Conservation (phyloP, 2,888 invertebrate genomes). For the Trichacis sp. region DNA sequence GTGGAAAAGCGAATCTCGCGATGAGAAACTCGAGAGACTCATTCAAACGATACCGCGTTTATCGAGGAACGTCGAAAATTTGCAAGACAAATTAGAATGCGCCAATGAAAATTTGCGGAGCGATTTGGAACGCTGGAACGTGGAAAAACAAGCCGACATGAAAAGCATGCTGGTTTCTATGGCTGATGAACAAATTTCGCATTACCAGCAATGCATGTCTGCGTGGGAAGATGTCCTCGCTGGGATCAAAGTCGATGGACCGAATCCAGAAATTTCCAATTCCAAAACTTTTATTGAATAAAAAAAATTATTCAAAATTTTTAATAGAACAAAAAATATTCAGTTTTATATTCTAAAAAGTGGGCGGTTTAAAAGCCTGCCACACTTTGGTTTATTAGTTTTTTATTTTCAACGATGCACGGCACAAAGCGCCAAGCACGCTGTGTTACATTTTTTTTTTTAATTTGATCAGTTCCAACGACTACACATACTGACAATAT, state of each 20-base stretch:
- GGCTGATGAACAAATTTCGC: slow-evolving; percentile 76
- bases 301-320: no score
- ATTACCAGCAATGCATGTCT: slow-evolving; percentile 74
- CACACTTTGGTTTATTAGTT: slow-evolving; percentile 3
- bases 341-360: no score
- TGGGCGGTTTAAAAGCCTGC: background rate
- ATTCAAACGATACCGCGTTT: slow-evolving; percentile 70
- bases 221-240: slow-evolving; percentile 73
- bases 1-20: slow-evolving; percentile 74
- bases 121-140: slow-evolving; percentile 77
- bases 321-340: no score
- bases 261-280: slow-evolving; percentile 52
- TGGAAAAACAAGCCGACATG: slow-evolving; percentile 75
- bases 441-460: slow-evolving; percentile 11
- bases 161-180: slow-evolving; percentile 74
- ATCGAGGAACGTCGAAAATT: slow-evolving; percentile 70
- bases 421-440: background rate
- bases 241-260: slow-evolving; percentile 56
- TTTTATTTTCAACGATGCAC: slow-evolving; percentile 1
- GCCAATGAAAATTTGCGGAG: slow-evolving; percentile 78
- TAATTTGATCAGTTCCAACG: background rate
- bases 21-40: slow-evolving; percentile 71
- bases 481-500: slow-evolving; percentile 20
- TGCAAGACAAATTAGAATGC: slow-evolving; percentile 76
- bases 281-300: no score